Evolutionary conservation across 1,140 invertebrate species (phyloP), one percentile per base, ranked within the genome.

Genomic region (Megalonaias nervosa): DNA sequence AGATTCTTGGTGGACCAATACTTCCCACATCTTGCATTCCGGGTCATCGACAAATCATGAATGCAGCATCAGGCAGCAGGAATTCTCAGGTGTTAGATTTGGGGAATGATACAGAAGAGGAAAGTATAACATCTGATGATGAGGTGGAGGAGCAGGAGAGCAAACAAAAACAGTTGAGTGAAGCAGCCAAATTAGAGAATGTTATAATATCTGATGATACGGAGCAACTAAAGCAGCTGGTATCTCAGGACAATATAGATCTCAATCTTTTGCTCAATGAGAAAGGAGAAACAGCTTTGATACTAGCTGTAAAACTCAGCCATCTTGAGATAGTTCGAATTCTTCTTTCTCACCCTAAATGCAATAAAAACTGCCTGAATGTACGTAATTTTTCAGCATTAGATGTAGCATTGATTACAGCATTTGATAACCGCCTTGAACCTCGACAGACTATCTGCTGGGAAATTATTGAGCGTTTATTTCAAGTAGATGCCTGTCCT

Each of bases 361-460:
- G 83, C 75, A 74, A 86, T 57, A 82, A 81, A 57, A 79, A 80
- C 56, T 67, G 66, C 31, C 77, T 79, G 6, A 86, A 86, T 67
- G 80, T 82, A 14, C 80, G 84, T 59, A 68, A 78, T 61, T 86
- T 80, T 62, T 85, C 83, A 38, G 73, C 83, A 15, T 71, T 86
- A 21, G 85, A 86, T 65, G 67, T 85, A 14, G 85, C 85, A 12
- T 62, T 86, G 56, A 71, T 78, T 6, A 84, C 82, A 66, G 77
- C 79, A 16, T 86, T 81, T 81, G 81, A 86, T 66, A 84, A 82
- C 67, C 79, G 80, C 6, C 64, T 80, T 15, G 83, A 84, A 74
- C 80, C 80, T 60, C 76, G 80, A 16, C 81, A 83, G 23, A 71
- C 76, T 21, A 74, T 79, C 26, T 85, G 83, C 65, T 86, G 85